phyloP scores from a whole-genome alignment of 2,888 invertebrate genomes.

The Altica lythri region DNA sequence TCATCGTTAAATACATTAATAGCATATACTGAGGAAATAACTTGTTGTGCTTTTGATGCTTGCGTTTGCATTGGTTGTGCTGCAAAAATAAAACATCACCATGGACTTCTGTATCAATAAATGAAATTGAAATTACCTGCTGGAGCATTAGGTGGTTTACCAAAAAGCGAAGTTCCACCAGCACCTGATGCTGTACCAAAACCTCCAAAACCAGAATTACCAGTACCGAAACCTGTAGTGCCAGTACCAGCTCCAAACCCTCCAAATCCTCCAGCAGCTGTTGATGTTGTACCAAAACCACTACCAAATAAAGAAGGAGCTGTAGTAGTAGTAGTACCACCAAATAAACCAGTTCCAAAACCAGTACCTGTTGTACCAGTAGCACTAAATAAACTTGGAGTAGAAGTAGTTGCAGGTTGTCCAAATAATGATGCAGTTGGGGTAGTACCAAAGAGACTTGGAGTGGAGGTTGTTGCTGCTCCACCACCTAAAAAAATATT shows the following conservation, averaged over 20 bases:
- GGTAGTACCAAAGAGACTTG: slow-evolving; percentile 44
- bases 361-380: slow-evolving; percentile 7
- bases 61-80: slow-evolving; percentile 38
- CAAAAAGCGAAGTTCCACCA: slow-evolving; percentile 43
- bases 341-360: slow-evolving; percentile 47
- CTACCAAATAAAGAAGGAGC: slow-evolving; percentile 47
- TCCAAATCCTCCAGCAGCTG: background rate
- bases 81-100: slow-evolving; percentile 10
- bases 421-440: slow-evolving; percentile 55
- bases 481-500: too few species aligned
- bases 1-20: slow-evolving; percentile 90
- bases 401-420: slow-evolving; percentile 38
- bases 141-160: slow-evolving; percentile 57
- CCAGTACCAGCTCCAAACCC: slow-evolving; percentile 52
- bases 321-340: slow-evolving; percentile 41
- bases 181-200: slow-evolving; percentile 34
- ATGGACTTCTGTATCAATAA: slow-evolving; percentile 5
- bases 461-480: too few species aligned
- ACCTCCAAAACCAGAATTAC: slow-evolving; percentile 58
- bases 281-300: slow-evolving; percentile 42
- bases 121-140: slow-evolving; percentile 33
- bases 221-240: slow-evolving; percentile 48
- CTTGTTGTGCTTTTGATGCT: slow-evolving; percentile 51
- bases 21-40: slow-evolving; percentile 58
- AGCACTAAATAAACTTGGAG: slow-evolving; percentile 45